Evolutionary conservation across 2,888 invertebrate genomes (phyloP), one percentile per base, ranked within the genome.

Genomic region (Homarus gammarus): DNA sequence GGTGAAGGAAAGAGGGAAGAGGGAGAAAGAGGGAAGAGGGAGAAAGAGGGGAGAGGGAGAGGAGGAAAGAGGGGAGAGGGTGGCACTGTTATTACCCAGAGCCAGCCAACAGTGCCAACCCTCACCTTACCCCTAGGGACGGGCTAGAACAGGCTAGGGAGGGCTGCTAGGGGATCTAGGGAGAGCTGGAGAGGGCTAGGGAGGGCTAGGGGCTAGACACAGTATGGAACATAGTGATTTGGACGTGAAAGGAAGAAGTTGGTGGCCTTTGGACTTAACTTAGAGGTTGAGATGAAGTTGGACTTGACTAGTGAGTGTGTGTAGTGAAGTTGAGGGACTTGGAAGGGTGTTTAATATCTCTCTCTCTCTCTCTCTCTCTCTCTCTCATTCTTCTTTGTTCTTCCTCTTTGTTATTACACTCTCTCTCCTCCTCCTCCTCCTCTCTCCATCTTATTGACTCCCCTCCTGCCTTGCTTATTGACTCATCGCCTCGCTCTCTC

Each of bases 361-460:
- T 68, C 68, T 68, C 49, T 49, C 27, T 78, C 44, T 56, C 79
- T 44, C 36, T 22, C 77, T 40, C 40, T 79, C 56, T 27, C 33
- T 31, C 56, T 51, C 70, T 68, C 70, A 61, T 61, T 81, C 64
- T 81, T 61, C 61, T 64, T 64, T 61, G n/a, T 40, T 81, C 64
- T 81, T 61, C 61, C 64, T 64, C 68, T 64, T 64, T 61, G n/a
- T 40, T 81, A 38, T 81, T 61, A 61, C 64, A 36, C 68, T 81
- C 64, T 81, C 38, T 38, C 68, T 64, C 64, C 64, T 61, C 40
- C 61, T 38, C 38, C 40, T 33, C 44, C 31, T 33, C 44, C 40
- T 2, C n/a, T 31, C 31, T 51, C 22, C 27, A n/a, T 22, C 51
- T 33, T 51, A 27, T 56, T 51, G 15, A 27, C 18, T 5, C 27